Base-by-base conservation (phyloP, 1,140 invertebrate species). In the Paracyclopina nana region DNA sequence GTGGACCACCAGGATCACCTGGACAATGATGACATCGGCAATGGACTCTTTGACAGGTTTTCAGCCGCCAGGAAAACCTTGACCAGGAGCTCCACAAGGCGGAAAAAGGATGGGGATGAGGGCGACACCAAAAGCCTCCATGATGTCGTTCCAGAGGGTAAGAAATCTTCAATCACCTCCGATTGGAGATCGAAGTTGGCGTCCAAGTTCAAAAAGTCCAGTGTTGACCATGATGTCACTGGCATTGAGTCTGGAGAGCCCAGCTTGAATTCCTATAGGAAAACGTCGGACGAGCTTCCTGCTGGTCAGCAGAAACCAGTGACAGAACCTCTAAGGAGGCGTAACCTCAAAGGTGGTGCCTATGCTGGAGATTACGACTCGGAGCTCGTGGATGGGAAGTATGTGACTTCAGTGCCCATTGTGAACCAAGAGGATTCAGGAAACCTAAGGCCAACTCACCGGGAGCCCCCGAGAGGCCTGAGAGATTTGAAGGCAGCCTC, bases 21-120 rank as follows among this genome's bases (percentile, higher is more conserved):
- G 16, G n/a, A n/a, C n/a, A n/a, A n/a, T n/a, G 59, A 55, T 60
- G 70, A 56, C 62, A 58, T 61, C 60, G 69, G 68, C 46, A 60
- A 61, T 63, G 80, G 79, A 2, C 79, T 83, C 56, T 90, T 90
- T 55, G 82, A 88, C 61, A 66, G 83, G 52, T 82, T 81, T 60
- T 81, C 82, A 5, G 73, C 79, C 0, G 72, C 80, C 0, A 69
- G 85, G 53, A 71, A 82, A 57, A 88, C 82, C 0, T 70, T 82
- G 9, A 44, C 18, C 24, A 16, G 41, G 20, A 27, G 40, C 12
- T 52, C 50, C 4, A 29, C 27, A 16, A 2, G 50, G 40, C 12
- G 45, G 18, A 22, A 27, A 25, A 3, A 16, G 27, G 45, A 48
- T 12, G 40, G 24, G 40, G 40, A 42, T 14, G 40, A 42, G 40